Conservation (phyloP, 2,113 vertebrate species). For the Apteryx owenii region DNA sequence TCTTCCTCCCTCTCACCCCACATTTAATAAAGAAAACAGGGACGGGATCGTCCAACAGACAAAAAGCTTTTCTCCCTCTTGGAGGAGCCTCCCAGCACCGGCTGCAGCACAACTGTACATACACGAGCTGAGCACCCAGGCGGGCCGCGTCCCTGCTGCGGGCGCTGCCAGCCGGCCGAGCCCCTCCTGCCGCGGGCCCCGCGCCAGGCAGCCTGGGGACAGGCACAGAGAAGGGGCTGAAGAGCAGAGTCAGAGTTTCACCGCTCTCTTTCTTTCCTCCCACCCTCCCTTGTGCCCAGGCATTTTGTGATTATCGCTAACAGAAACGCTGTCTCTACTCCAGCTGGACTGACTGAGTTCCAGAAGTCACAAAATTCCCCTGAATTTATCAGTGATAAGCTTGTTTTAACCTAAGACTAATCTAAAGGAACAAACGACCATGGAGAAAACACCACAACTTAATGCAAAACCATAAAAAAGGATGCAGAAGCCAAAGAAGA, state of each 20-base stretch:
- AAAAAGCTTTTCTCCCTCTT: not conserved
- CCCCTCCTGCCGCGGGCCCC: not conserved
- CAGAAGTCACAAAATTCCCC: conserved; percentile 21
- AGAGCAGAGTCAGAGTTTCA: not conserved
- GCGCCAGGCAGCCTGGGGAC: not conserved
- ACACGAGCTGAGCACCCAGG: not conserved
- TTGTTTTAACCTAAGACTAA: conserved; percentile 75
- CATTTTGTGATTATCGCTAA: not conserved
- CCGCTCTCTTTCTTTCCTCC: not conserved
- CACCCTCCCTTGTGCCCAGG: not conserved
- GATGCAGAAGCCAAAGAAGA: conserved; percentile 52
- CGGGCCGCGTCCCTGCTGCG: not conserved
- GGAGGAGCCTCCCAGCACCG: not conserved
- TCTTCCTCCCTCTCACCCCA: not conserved
- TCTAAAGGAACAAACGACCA: conserved; percentile 70
- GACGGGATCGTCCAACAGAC: not conserved
- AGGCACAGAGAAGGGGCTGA: not conserved
- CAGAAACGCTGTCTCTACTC: conserved; percentile 18
- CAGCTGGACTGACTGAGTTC: conserved; percentile 24
- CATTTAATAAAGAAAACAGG: not conserved
- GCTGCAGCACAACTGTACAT: not conserved
- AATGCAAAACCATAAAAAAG: conserved; percentile 72
- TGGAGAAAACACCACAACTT: conserved; percentile 70
- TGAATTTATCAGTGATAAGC: conserved; percentile 30
- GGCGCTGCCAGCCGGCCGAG: fast-evolving